phyloP scores from a whole-genome alignment of 1,140 invertebrate genomes.

The Hyphantria cunea region DNA sequence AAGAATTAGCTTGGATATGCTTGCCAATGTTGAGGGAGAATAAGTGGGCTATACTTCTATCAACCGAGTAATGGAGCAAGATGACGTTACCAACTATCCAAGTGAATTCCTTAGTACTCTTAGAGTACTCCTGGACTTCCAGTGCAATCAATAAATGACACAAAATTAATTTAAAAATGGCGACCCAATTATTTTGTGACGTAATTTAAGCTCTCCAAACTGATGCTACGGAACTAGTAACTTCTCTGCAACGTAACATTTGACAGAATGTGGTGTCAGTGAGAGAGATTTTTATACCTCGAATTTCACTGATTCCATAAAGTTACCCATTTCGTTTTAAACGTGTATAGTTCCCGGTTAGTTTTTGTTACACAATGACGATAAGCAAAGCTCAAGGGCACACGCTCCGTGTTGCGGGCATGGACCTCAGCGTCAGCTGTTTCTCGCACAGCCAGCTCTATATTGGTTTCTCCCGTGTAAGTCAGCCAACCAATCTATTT shows the following conservation, averaged over 20 bases:
- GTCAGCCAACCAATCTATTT: too few species aligned
- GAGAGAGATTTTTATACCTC: constrained; percentile 61
- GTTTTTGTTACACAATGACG: constrained; percentile 74
- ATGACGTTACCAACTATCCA: constrained; percentile 40
- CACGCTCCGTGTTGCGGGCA: constrained; percentile 43
- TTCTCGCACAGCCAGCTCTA: too few species aligned
- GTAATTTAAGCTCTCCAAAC: constrained; percentile 36
- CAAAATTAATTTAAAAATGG: constrained; percentile 39
- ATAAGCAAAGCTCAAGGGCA: too few species aligned
- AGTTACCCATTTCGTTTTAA: constrained; percentile 70
- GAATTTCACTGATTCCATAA: too few species aligned
- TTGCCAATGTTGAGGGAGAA: constrained; percentile 38
- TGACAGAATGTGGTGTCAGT: constrained; percentile 52
- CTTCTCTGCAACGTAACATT: constrained; percentile 21
- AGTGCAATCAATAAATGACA: too few species aligned
- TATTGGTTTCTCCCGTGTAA: too few species aligned
- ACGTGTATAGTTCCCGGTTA: constrained; percentile 79
- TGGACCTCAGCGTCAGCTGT: too few species aligned
- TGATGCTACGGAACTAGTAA: constrained; percentile 33
- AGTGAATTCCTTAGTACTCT: constrained; percentile 47
- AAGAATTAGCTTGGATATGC: constrained; percentile 46
- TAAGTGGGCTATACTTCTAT: constrained; percentile 37
- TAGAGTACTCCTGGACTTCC: constrained; percentile 40
- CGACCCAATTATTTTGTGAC: constrained; percentile 35
- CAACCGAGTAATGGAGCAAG: constrained; percentile 38